Percentiles rank a stretch among this genome's conserved stretches.
phyloP scores from a whole-genome alignment of 1,140 invertebrate genomes.

The Caligus rogercresseyi region DNA sequence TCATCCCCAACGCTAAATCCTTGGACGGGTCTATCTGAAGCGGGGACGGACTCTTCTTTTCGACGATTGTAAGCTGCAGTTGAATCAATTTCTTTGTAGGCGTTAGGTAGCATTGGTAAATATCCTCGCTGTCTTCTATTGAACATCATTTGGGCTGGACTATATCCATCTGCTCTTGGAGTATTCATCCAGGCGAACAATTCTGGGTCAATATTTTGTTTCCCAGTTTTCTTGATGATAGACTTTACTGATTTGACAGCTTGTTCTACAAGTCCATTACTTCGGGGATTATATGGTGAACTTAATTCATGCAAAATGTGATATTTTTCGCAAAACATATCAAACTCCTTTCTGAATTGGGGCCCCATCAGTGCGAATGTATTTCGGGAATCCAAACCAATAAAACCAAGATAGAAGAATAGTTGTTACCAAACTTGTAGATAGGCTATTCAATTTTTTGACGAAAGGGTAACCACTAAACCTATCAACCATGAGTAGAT shows the following conservation, averaged over 20 bases:
- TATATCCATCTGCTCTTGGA: too few relatives aligned
- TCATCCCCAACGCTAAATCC: too few relatives aligned
- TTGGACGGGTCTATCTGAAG: too few relatives aligned
- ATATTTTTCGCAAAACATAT: background rate
- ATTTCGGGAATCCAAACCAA: background rate
- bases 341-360: background rate
- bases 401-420: background rate
- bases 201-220: background rate
- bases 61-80: too few relatives aligned
- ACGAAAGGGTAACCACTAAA: slow-evolving; percentile 2
- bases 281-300: background rate
- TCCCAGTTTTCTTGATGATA: background rate
- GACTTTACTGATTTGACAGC: background rate
- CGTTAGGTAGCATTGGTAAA: too few relatives aligned
- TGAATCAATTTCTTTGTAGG: too few relatives aligned
- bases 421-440: background rate
- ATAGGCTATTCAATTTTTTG: background rate
- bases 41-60: too few relatives aligned
- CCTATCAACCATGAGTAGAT: background rate
- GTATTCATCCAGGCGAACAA: too few relatives aligned
- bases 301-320: background rate
- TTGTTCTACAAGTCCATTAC: background rate
- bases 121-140: too few relatives aligned
- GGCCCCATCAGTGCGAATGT: background rate
- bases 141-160: too few relatives aligned